These are phyloP conservation scores for Drosophila paucipuncta DNA, from an alignment of 2,888 invertebrate genomes.

Conservation along the genomic window DNA sequence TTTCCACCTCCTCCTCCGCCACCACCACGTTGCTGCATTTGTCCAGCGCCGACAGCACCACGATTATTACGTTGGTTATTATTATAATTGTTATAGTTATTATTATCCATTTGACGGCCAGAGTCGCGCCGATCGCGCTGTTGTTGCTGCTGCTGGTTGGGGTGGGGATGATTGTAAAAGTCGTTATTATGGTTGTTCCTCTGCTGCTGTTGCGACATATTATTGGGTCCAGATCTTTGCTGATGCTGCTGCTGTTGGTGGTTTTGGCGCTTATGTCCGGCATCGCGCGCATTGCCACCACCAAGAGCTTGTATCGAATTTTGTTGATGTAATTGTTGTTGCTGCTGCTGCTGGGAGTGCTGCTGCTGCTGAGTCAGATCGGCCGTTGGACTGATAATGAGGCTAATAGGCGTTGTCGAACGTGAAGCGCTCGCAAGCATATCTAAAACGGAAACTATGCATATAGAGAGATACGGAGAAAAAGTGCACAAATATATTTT, in stretches of 20 bases:
- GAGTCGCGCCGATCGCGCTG: conserved; percentile 84
- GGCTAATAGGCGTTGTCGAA: conserved; percentile 92
- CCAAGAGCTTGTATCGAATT: conserved; percentile 65
- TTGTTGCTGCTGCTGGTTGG: conserved; percentile 59
- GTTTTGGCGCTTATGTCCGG: conserved; percentile 82
- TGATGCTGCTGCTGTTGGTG: conserved; percentile 72
- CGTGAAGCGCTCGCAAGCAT: conserved; percentile 88
- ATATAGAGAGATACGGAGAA: conserved; percentile 56
- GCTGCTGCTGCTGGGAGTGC: conserved; percentile 72
- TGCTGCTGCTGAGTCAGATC: conserved; percentile 88
- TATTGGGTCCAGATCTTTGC: conserved; percentile 64
- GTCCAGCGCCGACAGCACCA: conserved; percentile 74
- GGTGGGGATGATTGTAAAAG: conserved; percentile 76
- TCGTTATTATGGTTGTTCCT: conserved; percentile 63
- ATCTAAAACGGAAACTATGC: conserved; percentile 85
- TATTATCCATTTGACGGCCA: conserved; percentile 82
- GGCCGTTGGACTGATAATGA: conserved; percentile 90
- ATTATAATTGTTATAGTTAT: conserved; percentile 80
- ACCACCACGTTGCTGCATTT: conserved; percentile 62
- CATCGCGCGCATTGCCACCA: conserved; percentile 85
- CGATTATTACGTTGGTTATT: conserved; percentile 84
- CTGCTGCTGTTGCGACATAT: conserved; percentile 64
- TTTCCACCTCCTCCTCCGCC: conserved; percentile 66
- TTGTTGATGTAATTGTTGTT: conserved; percentile 65
- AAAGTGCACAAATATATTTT: conserved; percentile 25